Base-by-base conservation (phyloP, 2,888 invertebrate genomes). In the Philonicus albiceps region DNA sequence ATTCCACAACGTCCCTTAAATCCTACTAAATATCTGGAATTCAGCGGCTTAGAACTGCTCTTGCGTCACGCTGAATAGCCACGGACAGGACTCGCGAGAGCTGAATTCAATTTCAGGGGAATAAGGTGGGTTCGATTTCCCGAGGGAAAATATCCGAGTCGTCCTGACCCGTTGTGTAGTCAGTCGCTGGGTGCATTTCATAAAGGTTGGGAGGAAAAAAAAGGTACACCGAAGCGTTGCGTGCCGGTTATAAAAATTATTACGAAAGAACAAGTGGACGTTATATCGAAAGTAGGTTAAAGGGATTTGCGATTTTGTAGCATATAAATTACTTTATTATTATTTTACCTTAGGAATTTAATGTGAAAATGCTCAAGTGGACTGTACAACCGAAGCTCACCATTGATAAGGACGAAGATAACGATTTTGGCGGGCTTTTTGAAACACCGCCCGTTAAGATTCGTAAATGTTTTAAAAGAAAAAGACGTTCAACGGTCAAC, bases 331-430 rank as follows among this genome's bases (percentile, higher is more conserved):
- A 64, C 7, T 64, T 22, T 3, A 27, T 19, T 8, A 0, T 64
- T 64, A 19, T 64, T 64, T 64, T 19, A 27, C 11, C 22, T 22
- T 19, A 64, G 64, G 11, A 13, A 31, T 30, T 34, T 34, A 31
- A 75, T 13, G 22, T n/a, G 3, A 81, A 3, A 30, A 81, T 81
- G 81, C 53, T 81, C 5, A 81, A 81, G 49, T 81, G 81, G 81
- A 81, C 55, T 22, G 13, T 34, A 74, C 34, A n/a, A 6, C 81
- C 55, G 31, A 81, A 81, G 27, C n/a, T 53, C 3, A 4, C 31
- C 3, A 19, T 5, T 34, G 27, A 55, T 27, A 27, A 64, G 3
- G 11, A n/a, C 3, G 49, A 22, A 11, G 64, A 64, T 27, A 27
- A 11, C 27, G 22, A 27, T 64, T 64, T 64, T 43, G n/a, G 43